A percentile compares a stretch with the other conserved stretches of the same genome.
Conservation (phyloP, 23 tunicate genomes). For the Trididemnum miniatum region DNA sequence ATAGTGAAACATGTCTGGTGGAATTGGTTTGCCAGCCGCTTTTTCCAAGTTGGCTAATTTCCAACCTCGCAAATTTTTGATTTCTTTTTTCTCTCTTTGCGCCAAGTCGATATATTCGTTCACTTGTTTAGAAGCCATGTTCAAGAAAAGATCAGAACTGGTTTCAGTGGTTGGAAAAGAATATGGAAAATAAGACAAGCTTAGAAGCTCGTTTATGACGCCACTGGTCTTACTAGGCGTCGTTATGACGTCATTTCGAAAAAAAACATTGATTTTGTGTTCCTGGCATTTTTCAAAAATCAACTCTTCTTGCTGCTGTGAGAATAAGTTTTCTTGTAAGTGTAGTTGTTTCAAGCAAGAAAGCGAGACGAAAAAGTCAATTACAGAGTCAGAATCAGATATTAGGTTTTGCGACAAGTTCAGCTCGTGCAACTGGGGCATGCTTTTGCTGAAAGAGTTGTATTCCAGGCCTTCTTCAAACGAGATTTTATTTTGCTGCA, state of each 20-base stretch:
- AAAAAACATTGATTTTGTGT: neutral
- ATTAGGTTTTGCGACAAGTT: conserved; percentile 47
- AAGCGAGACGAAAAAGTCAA: neutral
- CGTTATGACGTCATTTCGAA: conserved; percentile 1
- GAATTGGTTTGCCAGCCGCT: neutral
- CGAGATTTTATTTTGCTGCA: conserved; percentile 37
- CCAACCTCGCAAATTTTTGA: conserved; percentile 31
- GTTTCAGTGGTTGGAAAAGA: neutral
- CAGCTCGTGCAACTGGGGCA: conserved; percentile 16
- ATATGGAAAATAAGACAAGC: neutral
- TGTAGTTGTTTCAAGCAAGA: conserved; percentile 9
- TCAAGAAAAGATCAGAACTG: neutral
- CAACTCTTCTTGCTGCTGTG: conserved; percentile 22
- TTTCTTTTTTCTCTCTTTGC: conserved; percentile 3
- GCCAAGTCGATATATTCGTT: conserved; percentile 4
- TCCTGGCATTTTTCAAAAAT: neutral
- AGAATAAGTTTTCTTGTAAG: conserved; percentile 45
- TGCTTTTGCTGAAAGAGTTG: neutral
- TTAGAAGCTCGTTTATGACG: neutral
- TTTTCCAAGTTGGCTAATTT: neutral
- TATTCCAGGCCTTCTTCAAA: neutral
- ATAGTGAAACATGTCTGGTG: conserved; percentile 16
- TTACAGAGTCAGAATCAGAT: conserved; percentile 12
- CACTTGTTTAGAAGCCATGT: neutral
- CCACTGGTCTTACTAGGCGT: neutral